phyloP scores from a whole-genome alignment of 1,140 invertebrate species.

The Eumeta japonica region DNA sequence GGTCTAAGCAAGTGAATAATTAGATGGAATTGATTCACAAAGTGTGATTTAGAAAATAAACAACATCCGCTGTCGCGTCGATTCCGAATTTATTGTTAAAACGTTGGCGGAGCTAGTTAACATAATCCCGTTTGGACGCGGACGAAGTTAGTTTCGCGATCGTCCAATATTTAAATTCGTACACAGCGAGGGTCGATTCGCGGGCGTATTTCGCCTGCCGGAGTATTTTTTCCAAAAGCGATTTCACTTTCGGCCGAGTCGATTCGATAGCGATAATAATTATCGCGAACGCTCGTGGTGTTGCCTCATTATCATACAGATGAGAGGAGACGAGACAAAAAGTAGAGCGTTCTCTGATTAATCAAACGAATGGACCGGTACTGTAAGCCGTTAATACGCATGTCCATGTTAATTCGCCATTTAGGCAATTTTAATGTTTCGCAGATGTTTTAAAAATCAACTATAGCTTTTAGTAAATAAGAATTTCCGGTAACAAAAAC shows the following conservation, averaged over 20 bases:
- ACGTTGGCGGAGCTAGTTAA: conserved; percentile 41
- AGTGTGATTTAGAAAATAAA: too few relatives aligned
- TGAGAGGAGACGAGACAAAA: conserved; percentile 56
- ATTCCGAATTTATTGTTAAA: conserved; percentile 35
- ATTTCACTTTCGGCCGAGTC: conserved; percentile 26
- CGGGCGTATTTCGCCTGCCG: too few relatives aligned
- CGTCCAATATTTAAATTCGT: conserved; percentile 15
- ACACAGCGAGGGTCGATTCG: too few relatives aligned
- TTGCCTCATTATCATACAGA: conserved; percentile 54
- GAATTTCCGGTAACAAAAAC: too few relatives aligned
- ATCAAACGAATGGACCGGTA: conserved; percentile 53
- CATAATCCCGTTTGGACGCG: conserved; percentile 44
- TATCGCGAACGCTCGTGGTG: conserved; percentile 43
- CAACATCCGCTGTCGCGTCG: too few relatives aligned
- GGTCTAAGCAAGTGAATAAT: too few relatives aligned
- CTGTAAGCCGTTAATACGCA: conserved; percentile 53
- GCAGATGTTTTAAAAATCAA: too few relatives aligned
- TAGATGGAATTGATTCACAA: too few relatives aligned
- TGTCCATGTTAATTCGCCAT: conserved; percentile 57
- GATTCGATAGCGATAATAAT: conserved; percentile 49
- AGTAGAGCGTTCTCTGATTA: conserved; percentile 50
- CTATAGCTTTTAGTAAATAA: too few relatives aligned
- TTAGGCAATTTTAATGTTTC: too few relatives aligned
- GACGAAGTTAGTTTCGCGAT: conserved; percentile 45
- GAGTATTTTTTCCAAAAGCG: background rate